A percentile compares a stretch with the other conserved stretches of the same genome.
Evolutionary conservation across 64 coral and sea anemone species (phyloP).

Genomic region (Montipora sp.): DNA sequence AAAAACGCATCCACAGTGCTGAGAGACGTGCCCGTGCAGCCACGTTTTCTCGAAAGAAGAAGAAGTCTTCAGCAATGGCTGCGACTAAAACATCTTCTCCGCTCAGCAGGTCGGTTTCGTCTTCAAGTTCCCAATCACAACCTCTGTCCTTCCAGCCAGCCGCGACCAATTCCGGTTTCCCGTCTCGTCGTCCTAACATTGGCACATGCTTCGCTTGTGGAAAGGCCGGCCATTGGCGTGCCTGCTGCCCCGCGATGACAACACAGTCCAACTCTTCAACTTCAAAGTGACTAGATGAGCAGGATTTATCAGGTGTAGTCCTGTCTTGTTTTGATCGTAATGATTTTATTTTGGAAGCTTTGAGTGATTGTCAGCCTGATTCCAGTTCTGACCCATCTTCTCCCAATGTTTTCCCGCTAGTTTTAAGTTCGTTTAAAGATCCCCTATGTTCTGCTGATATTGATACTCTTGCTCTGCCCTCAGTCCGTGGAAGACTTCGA

Average conservation of each 20-base stretch:
- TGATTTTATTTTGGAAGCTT: no score
- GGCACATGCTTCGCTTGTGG: neutral
- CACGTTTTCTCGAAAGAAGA: neutral
- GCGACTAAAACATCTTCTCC: neutral
- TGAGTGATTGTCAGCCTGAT: no score
- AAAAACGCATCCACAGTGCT: neutral
- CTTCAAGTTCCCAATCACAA: neutral
- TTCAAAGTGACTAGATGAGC: no score
- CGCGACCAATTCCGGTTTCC: neutral
- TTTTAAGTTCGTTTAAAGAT: no score
- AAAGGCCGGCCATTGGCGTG: neutral
- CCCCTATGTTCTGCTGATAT: no score
- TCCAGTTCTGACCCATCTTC: no score
- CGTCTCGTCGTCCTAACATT: neutral
- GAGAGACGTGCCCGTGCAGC: neutral
- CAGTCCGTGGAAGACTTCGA: neutral
- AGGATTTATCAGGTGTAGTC: no score
- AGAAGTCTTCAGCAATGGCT: neutral
- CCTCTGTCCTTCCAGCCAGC: neutral
- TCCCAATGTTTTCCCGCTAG: no score
- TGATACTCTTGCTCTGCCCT: no score
- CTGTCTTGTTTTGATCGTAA: no score
- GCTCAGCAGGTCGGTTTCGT: neutral
- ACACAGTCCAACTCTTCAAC: neutral
- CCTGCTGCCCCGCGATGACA: neutral